Conservation (phyloP, 2,888 invertebrate species). For the Rotaria magnacalcarata region DNA sequence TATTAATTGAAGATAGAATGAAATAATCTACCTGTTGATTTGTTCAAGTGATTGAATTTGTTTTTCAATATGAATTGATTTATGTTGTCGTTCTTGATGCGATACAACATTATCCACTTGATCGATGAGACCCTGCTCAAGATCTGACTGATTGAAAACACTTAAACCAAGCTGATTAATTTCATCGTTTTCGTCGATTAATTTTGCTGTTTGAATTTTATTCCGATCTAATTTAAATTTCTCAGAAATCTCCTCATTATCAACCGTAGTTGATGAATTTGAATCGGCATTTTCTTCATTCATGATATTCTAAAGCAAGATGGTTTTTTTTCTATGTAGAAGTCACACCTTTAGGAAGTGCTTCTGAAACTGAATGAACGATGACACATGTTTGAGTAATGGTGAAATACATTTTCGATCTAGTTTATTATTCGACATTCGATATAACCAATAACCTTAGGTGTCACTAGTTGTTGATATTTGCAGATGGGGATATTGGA, state of each 20-base stretch:
- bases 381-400: too few species aligned
- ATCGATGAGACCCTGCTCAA: neutral
- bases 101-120: constrained; percentile 34
- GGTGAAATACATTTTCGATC: too few species aligned
- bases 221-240: constrained; percentile 28
- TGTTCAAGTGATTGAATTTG: constrained; percentile 30
- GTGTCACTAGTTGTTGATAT: neutral
- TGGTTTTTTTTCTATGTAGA: too few species aligned
- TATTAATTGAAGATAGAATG: neutral
- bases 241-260: neutral
- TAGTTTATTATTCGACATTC: neutral
- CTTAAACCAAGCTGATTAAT: constrained; percentile 8
- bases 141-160: constrained; percentile 28
- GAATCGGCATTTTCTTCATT: neutral
- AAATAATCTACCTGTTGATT: neutral
- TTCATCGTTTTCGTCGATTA: constrained; percentile 31
- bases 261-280: neutral
- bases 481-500: too few species aligned
- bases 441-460: neutral
- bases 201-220: constrained; percentile 1
- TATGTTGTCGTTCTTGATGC: constrained; percentile 6
- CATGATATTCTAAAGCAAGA: neutral
- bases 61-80: neutral
- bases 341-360: too few species aligned
- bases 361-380: too few species aligned